Evolutionary conservation across 2,797 vertebrate species (phyloP).

Genomic region (Choloepus didactylus): DNA sequence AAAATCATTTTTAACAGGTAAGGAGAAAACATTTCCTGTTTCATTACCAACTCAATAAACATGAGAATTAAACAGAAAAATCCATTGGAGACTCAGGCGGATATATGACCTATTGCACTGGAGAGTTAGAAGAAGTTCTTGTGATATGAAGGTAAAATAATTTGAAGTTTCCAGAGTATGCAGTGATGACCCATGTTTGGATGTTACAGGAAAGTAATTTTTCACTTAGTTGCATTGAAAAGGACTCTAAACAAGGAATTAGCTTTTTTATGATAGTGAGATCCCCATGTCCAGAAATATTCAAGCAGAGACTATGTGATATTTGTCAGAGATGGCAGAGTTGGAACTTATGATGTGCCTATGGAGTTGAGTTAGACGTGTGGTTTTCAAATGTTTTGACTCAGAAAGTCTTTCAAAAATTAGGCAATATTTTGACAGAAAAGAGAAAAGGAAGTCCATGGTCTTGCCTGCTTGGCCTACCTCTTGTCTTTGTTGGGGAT

Average conservation of each 20-base stretch:
- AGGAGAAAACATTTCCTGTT: background rate
- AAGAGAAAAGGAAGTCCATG: background rate
- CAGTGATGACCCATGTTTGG: background rate
- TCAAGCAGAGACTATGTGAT: background rate
- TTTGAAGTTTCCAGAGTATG: background rate
- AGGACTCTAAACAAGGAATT: background rate
- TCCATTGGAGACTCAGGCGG: background rate
- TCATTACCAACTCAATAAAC: background rate
- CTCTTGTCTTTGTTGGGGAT: background rate
- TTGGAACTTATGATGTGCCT: background rate
- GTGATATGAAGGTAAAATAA: background rate
- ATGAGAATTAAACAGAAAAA: background rate
- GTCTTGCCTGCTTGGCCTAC: background rate
- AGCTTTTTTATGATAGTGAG: background rate
- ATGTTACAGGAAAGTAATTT: background rate
- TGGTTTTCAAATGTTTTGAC: background rate
- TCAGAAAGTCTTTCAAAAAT: background rate
- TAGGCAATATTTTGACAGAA: too few relatives aligned
- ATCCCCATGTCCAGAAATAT: background rate
- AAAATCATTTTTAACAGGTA: background rate
- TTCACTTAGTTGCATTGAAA: background rate
- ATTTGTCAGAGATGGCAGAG: background rate
- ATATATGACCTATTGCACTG: rapidly evolving
- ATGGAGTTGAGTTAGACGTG: too few relatives aligned
- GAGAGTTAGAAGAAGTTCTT: background rate